phyloP scores from a whole-genome alignment of 2,113 vertebrate genomes.

The Acanthochromis polyacanthus region DNA sequence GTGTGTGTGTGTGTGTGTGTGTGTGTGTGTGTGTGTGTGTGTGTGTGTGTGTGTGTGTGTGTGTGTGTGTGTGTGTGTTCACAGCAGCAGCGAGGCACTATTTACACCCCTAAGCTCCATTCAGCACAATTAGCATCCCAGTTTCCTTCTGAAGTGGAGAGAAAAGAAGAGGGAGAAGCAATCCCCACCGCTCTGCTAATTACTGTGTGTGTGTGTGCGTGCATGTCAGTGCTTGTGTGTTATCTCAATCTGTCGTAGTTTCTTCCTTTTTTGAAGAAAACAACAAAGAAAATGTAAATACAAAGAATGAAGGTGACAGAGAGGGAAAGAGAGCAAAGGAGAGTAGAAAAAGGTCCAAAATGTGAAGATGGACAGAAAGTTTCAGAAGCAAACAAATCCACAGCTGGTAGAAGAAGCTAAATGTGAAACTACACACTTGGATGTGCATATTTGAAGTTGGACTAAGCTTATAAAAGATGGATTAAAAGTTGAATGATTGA shows the following conservation, averaged over 20 bases:
- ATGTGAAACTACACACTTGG: not conserved
- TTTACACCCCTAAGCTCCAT: conserved; percentile 64
- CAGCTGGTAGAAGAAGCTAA: not conserved
- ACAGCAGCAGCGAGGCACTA: conserved; percentile 22
- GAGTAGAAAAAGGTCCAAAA: not conserved
- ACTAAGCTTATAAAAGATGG: not conserved
- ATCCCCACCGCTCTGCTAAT: conserved; percentile 45
- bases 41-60: not conserved
- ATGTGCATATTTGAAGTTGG: not conserved
- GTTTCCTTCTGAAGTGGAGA: conserved; percentile 60
- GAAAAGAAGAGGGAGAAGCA: conserved; percentile 22
- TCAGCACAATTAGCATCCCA: conserved; percentile 61
- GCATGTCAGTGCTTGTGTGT: conserved; percentile 18
- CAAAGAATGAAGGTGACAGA: not conserved
- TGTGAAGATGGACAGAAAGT: not conserved
- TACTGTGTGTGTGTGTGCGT: conserved; percentile 23
- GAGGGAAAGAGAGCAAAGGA: not conserved
- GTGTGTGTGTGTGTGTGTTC: conserved; percentile 13
- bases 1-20: conserved; percentile 19
- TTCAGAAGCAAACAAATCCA: not conserved
- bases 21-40: too few species aligned
- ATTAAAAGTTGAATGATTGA: not conserved
- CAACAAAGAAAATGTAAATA: conserved; percentile 28
- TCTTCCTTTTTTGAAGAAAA: conserved; percentile 38
- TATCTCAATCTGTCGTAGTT: not conserved